Base-by-base conservation (phyloP, 2,797 vertebrate genomes). In the Scolopax rusticola region DNA sequence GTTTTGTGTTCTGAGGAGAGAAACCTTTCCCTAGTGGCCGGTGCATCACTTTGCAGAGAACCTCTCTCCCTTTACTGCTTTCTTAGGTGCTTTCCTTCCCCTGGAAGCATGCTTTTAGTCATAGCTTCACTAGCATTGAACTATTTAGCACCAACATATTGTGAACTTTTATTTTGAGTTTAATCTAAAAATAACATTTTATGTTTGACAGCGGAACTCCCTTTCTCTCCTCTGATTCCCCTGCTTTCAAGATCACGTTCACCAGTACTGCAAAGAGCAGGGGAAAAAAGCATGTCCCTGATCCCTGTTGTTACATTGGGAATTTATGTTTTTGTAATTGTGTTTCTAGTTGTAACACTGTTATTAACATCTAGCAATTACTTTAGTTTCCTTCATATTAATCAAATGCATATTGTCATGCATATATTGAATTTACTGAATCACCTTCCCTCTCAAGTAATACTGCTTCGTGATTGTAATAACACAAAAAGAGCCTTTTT, bases 1-100 rank as follows among this genome's bases (percentile, higher is more conserved):
- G 16, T 38, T 93, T 93, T 93, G 63, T 65, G 47, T 80, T 96
- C 78, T 74, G 75, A 32, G 84, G 50, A 87, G 61, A 93, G 79
- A 94, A 78, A 75, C 84, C 57, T 89, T 87, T 80, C 90, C 75
- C 77, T 56, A 10, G 75, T 75, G 87, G 24, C 75, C 47, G 38
- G 64, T 89, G 54, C 63, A 12, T 92, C 43, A 16, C 65, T 95
- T 89, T 83, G 73, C 67, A 75, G 38, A 76, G 81, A 70, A 56
- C 84, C 54, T 24, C 11, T 75, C 79, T 89, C 51, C 51, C 50
- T 68, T 90, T 85, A 50, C 75, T 81, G 51, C 64, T 63, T 89
- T 82, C 61, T 64, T 43, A 32, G 9, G 2, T 24, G 40, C 50
- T 75, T 88, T 56, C 15, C 25, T 76, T 87, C 36, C 56, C 48